Conservation (phyloP, 1,140 invertebrate species). For the Pygmarrhopalites habei region DNA sequence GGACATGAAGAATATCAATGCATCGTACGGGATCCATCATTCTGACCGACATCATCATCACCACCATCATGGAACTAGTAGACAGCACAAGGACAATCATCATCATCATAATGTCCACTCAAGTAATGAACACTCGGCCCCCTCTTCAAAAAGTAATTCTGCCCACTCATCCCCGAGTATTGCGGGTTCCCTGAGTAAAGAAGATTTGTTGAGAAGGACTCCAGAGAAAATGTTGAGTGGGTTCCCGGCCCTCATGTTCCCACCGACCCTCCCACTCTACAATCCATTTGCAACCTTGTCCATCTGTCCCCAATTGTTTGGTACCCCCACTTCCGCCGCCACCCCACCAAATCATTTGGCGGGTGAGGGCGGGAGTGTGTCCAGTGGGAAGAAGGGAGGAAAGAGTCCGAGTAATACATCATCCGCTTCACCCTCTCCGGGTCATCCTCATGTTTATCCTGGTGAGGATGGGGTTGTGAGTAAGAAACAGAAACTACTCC, state of each 20-base stretch:
- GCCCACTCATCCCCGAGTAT: background rate
- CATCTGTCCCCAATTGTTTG: slow-evolving; percentile 33
- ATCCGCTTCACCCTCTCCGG: background rate
- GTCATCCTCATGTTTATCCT: too few species aligned
- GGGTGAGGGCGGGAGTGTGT: too few species aligned
- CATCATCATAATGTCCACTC: slow-evolving; percentile 11
- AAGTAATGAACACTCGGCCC: background rate
- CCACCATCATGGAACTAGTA: background rate
- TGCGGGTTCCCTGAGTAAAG: background rate
- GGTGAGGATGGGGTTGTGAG: background rate
- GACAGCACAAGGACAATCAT: background rate
- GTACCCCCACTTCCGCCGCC: background rate
- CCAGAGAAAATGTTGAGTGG: background rate
- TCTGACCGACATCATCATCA: background rate
- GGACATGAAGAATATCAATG: background rate
- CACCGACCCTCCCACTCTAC: slow-evolving; percentile 25
- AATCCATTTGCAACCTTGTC: slow-evolving; percentile 36
- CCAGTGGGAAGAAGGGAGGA: too few species aligned
- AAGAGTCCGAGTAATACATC: too few species aligned
- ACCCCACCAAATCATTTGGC: background rate
- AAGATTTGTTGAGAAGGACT: background rate
- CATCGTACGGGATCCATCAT: background rate
- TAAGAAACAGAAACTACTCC: background rate
- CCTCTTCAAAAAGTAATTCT: background rate
- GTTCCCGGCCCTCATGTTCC: slow-evolving; percentile 22